Percentiles rank a stretch among this genome's conserved stretches.
Conservation (phyloP, 2,888 invertebrate species). For the Cinara cedri region DNA sequence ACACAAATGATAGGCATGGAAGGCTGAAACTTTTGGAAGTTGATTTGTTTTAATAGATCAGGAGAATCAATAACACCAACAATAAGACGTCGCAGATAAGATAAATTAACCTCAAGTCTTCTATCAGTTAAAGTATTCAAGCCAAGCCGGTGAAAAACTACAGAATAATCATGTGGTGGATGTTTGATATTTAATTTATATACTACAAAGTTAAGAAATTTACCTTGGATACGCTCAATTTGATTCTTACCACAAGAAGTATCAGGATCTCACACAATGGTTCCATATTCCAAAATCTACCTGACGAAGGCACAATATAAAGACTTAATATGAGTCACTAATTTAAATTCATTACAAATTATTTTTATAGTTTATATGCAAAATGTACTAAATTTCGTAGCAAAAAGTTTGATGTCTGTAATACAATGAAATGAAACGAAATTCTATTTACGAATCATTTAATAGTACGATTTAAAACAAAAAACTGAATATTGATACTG, state of each 20-base stretch:
- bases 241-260: neutral
- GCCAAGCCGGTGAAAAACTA: neutral
- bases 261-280: neutral
- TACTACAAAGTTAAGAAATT: neutral
- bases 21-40: neutral
- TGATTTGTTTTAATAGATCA: neutral
- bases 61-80: too few relatives aligned
- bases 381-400: too few relatives aligned
- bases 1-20: neutral
- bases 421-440: too few relatives aligned
- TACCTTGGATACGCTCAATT: neutral
- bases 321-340: neutral
- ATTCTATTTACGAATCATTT: too few relatives aligned
- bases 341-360: too few relatives aligned
- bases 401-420: too few relatives aligned
- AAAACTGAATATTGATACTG: too few relatives aligned
- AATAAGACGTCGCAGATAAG: too few relatives aligned
- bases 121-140: too few relatives aligned
- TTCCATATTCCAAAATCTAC: neutral
- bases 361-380: too few relatives aligned
- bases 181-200: neutral
- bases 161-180: neutral
- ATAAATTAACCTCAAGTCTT: too few relatives aligned
- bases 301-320: slow-evolving; percentile 3
- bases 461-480: too few relatives aligned